Evolutionary conservation across 2,888 invertebrate species (phyloP).

Genomic region (Brachyptera risi): DNA sequence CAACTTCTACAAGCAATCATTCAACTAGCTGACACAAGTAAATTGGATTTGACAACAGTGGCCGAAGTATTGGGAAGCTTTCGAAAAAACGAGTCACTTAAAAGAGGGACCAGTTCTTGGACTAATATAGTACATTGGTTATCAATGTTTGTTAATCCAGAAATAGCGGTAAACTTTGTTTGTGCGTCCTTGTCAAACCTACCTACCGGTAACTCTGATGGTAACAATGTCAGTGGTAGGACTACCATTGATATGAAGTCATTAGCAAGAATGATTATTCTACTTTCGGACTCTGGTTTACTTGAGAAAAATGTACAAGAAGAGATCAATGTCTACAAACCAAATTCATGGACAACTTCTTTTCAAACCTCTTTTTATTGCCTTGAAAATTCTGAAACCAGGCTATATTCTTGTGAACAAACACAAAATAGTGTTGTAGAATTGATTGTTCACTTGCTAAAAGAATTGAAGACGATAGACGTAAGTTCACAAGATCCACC

Average conservation of each 20-base stretch:
- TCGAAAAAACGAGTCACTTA: constrained; percentile 35
- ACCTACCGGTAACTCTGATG: neutral
- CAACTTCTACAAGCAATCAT: neutral
- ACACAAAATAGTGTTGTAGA: neutral
- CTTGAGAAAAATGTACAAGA: neutral
- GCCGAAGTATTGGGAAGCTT: constrained; percentile 36
- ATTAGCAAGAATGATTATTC: neutral
- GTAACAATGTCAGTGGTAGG: neutral
- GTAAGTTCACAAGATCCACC: no score
- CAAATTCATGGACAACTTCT: neutral
- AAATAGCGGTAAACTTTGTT: neutral
- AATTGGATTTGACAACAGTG: neutral
- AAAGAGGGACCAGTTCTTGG: constrained; percentile 36
- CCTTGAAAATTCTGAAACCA: neutral
- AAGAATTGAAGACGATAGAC: no score
- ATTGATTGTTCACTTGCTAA: neutral
- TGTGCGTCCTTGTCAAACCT: neutral
- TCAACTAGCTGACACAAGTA: neutral
- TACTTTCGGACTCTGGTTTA: neutral
- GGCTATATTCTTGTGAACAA: neutral
- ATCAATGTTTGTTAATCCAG: constrained; percentile 20
- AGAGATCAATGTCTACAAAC: no score
- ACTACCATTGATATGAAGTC: neutral
- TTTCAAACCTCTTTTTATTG: neutral
- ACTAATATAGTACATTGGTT: constrained; percentile 35